Evolutionary conservation across 2,888 invertebrate species (phyloP), one percentile per base, ranked within the genome.

Genomic region (Entomobrya proxima): DNA sequence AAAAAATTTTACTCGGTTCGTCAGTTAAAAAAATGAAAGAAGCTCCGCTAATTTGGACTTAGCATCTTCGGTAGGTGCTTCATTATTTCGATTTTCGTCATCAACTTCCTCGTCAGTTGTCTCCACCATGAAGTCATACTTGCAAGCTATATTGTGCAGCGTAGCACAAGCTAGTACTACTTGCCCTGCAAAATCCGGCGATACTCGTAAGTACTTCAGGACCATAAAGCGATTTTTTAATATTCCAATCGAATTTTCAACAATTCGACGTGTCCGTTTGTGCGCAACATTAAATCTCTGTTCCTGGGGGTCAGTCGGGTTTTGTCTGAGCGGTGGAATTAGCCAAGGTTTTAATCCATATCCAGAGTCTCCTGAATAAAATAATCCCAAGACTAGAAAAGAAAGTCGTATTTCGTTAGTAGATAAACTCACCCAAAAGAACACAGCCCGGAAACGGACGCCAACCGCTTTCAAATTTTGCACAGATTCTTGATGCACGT

Each of bases 381-480:
- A 55, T 6, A 13, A 6, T 9, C 6, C n/a, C n/a, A 18, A 6
- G 7, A 13, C n/a, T 55, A 55, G n/a, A n/a, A n/a, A n/a, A n/a
- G n/a, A n/a, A 21, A n/a, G 6, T n/a, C 1, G 15, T 35, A 4
- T 83, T 81, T n/a, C n/a, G n/a, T n/a, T n/a, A n/a, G n/a, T n/a
- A n/a, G n/a, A n/a, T n/a, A n/a, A n/a, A n/a, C n/a, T n/a, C n/a
- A 79, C 89, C 86, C 15, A 88, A 50, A 15, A 88, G n/a, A 0
- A 88, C 78, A 0, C 87, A 86, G 7, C 79, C 82, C 6, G 85
- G 78, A 72, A 88, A 88, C 37, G 88, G 88, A 4, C 88, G n/a
- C 86, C 88, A 88, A 3, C 87, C 87, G 2, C 11, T 37, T 3
- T 88, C 80, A 35, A 85, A 86, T 4, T 27, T 50, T n/a, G 55